A percentile compares a stretch with the other conserved stretches of the same genome.
Evolutionary conservation across 2,113 vertebrate genomes (phyloP).

Genomic region (Hippocampus mohnikei): DNA sequence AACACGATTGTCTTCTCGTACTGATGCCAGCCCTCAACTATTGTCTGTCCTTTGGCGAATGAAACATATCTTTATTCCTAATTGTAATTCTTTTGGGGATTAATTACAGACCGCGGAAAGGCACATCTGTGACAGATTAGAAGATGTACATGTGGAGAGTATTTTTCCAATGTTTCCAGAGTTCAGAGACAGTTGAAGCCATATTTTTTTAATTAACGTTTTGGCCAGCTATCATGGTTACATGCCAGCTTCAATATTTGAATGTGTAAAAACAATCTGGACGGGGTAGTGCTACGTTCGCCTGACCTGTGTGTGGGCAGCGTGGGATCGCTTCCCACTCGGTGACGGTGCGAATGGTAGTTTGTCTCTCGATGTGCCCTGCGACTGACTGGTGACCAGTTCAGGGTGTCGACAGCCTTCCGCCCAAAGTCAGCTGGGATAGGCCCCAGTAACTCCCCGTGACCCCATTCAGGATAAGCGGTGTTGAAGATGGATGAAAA

Average conservation of each 20-base stretch:
- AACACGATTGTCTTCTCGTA: not conserved
- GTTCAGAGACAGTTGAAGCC: conserved; percentile 55
- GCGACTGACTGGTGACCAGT: too few species aligned
- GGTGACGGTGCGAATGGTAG: too few species aligned
- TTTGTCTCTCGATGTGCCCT: too few species aligned
- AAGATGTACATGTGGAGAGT: conserved; percentile 21
- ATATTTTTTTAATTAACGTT: conserved; percentile 69
- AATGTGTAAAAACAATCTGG: not conserved
- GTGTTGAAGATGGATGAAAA: too few species aligned
- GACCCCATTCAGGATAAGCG: too few species aligned
- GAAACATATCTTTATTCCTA: not conserved
- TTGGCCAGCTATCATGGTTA: conserved; percentile 62
- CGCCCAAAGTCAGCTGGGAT: too few species aligned
- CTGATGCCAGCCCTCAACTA: not conserved
- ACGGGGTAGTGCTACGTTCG: too few species aligned
- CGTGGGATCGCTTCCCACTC: too few species aligned
- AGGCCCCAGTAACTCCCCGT: too few species aligned
- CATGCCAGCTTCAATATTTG: not conserved
- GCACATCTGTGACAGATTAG: conserved; percentile 22
- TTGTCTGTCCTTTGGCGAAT: not conserved
- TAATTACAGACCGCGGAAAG: conserved; percentile 11
- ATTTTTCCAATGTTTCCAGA: conserved; percentile 48
- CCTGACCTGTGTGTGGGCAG: too few species aligned
- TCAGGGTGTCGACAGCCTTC: too few species aligned
- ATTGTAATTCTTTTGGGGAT: not conserved